Percentiles rank a stretch among this genome's conserved stretches.
Evolutionary conservation across 2,113 vertebrate genomes (phyloP).

Genomic region (Rhinopomastus cyanomelas): DNA sequence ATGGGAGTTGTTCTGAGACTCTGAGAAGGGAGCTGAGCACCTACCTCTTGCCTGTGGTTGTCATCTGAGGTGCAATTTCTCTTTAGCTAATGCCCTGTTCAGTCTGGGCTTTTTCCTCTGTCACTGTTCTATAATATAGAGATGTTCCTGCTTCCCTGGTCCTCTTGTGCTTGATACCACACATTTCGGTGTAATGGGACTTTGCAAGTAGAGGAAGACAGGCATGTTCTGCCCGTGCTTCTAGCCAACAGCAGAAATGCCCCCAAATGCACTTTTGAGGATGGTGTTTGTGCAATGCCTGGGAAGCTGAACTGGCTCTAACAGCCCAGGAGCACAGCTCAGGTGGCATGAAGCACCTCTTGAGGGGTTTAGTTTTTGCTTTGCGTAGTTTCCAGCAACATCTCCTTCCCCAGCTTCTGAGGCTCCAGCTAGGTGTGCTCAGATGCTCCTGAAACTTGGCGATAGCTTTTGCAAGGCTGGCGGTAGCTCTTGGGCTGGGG

Average conservation of each 20-base stretch:
- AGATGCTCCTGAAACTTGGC: conserved; percentile 25
- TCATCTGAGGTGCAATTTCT: neutral
- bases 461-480: neutral
- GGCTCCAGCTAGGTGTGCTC: conserved; percentile 10
- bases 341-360: neutral
- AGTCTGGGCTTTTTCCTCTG: neutral
- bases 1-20: neutral
- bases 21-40: neutral
- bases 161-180: neutral
- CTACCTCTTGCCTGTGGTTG: neutral
- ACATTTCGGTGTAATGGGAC: neutral
- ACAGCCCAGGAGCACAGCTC: neutral
- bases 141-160: neutral
- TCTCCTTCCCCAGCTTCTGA: neutral
- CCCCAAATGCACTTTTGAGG: neutral
- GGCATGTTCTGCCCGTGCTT: neutral
- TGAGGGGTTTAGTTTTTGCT: neutral
- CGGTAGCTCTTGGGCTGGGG: neutral
- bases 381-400: neutral
- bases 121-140: too few species aligned
- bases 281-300: neutral
- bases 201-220: neutral
- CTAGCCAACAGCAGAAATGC: neutral
- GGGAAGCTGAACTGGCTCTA: neutral
- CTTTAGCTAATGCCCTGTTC: neutral